Conservation (phyloP, 2,888 invertebrate species). For the Lycophotia porphyrea region DNA sequence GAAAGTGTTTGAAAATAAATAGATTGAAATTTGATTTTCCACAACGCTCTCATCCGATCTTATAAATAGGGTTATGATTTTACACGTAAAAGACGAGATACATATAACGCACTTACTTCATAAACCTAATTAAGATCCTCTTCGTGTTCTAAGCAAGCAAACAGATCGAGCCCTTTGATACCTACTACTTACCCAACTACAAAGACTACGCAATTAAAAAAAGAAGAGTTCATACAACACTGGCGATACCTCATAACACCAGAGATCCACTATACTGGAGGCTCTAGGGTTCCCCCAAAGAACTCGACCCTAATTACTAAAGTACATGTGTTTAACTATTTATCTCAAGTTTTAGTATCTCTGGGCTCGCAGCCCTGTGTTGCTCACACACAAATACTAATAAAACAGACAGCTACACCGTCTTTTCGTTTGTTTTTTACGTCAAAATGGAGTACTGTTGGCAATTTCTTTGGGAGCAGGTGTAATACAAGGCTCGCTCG, state of each 20-base stretch:
- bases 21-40: too few relatives aligned
- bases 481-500: constrained; percentile 72
- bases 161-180: constrained; percentile 41
- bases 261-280: constrained; percentile 20
- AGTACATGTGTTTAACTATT: constrained; percentile 59
- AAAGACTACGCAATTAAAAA: constrained; percentile 52
- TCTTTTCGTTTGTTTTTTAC: constrained; percentile 64
- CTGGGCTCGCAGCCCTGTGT: constrained; percentile 33
- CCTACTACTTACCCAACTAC: constrained; percentile 28
- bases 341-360: constrained; percentile 55
- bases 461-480: constrained; percentile 76
- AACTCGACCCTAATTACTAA: constrained; percentile 44
- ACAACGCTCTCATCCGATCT: too few relatives aligned
- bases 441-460: constrained; percentile 67
- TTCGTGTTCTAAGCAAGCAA: constrained; percentile 23
- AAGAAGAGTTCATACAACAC: constrained; percentile 22
- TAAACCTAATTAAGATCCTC: constrained; percentile 23
- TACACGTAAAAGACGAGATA: not conserved
- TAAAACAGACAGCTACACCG: constrained; percentile 69
- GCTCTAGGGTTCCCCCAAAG: constrained; percentile 35
- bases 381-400: constrained; percentile 68
- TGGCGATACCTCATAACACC: constrained; percentile 1
- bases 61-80: not conserved
- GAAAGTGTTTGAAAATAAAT: too few relatives aligned
- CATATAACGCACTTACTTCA: not conserved